These are phyloP conservation scores for Dendrocincla fuliginosa DNA, from an alignment of 2,797 vertebrate species.

Conservation along the genomic window DNA sequence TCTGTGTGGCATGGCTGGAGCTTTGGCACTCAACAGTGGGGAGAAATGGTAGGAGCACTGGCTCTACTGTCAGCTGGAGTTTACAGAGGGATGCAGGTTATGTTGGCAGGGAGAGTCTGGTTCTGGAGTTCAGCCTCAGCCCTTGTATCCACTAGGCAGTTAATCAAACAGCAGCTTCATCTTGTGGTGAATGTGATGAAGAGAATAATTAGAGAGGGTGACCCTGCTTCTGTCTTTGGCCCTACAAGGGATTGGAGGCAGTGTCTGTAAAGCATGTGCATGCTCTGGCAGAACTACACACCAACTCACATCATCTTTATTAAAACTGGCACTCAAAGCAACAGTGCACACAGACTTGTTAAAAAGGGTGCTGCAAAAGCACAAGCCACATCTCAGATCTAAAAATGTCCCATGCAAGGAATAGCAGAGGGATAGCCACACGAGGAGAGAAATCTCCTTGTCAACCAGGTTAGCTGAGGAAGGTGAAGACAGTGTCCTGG, in stretches of 20 bases:
- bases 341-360: conserved; percentile 10
- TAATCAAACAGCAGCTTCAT: neutral
- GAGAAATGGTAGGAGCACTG: neutral
- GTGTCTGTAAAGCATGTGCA: neutral
- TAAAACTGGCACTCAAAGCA: conserved; percentile 28
- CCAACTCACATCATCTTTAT: conserved; percentile 25
- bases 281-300: neutral
- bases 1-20: neutral
- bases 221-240: neutral
- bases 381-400: conserved; percentile 22
- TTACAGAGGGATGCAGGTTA: neutral
- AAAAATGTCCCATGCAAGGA: conserved; percentile 50
- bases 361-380: conserved; percentile 34
- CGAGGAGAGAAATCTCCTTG: neutral
- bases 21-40: neutral
- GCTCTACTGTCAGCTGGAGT: neutral
- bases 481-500: conserved; percentile 13
- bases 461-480: conserved; percentile 4
- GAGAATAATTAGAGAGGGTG: neutral
- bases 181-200: neutral
- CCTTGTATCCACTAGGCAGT: neutral
- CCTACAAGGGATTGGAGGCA: neutral
- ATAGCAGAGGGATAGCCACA: neutral
- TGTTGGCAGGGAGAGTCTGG: neutral
- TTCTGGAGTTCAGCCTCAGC: neutral